A percentile compares a stretch with the other conserved stretches of the same genome.
phyloP scores from a whole-genome alignment of 2,888 invertebrate genomes.

The Chloroclysta siterata region DNA sequence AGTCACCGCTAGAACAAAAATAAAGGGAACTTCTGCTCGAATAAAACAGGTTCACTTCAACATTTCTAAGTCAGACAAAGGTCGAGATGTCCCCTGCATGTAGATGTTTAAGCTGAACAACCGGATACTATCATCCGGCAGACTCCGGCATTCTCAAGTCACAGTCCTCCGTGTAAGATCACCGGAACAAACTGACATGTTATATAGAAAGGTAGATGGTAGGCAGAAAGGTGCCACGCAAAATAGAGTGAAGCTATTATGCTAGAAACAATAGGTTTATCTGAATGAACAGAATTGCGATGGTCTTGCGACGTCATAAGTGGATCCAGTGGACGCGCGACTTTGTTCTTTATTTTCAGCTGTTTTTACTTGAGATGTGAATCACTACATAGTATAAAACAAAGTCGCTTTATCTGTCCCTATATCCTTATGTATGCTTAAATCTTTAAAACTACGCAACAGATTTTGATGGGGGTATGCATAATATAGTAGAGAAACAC shows the following conservation, averaged over 20 bases:
- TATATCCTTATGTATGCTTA: too few species aligned
- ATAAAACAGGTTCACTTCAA: conserved; percentile 2
- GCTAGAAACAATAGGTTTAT: conserved; percentile 12
- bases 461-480: too few species aligned
- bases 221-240: conserved; percentile 7
- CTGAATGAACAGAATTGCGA: background rate
- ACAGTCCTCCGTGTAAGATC: conserved; percentile 39
- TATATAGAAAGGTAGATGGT: conserved; percentile 19
- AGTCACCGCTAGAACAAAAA: too few species aligned
- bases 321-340: too few species aligned
- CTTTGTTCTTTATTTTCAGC: too few species aligned
- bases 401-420: too few species aligned
- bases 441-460: too few species aligned
- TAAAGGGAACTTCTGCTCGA: background rate
- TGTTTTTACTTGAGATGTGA: too few species aligned
- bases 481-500: too few species aligned
- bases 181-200: conserved; percentile 22
- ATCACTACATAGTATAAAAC: too few species aligned
- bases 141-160: conserved; percentile 7
- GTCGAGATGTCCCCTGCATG: conserved; percentile 14
- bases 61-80: conserved; percentile 13
- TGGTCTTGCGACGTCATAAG: background rate
- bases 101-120: conserved; percentile 54
- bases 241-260: conserved; percentile 11
- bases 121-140: conserved; percentile 57